Base-by-base conservation (phyloP, 2,113 vertebrate genomes). In the Otolemur garnettii region DNA sequence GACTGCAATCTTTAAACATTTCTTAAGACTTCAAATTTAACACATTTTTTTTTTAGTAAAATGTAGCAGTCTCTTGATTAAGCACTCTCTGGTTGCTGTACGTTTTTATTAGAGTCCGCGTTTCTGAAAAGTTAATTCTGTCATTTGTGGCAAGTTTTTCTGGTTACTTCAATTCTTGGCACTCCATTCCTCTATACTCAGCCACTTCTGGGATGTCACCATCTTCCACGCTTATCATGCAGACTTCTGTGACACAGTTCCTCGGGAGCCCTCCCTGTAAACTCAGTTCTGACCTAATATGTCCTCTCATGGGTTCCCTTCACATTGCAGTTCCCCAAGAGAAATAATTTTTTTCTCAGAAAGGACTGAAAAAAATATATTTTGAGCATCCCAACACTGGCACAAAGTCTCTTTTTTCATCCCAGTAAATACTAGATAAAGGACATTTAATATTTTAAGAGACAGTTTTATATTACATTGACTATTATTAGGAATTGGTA, bases 401-500 rank as follows among this genome's bases (percentile, higher is more conserved):
- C 50, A 26, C 24, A 28, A 71, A 24, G 45, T 83, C 45, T 91
- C 24, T 62, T 33, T 62, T 71, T 50, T 35, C 28, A n/a, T 38
- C 62, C 24, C 2, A 71, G 9, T 71, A 72, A 66, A 79, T 53
- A 17, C 38, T 79, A 64, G 17, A 45, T 62, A 19, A 91, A 82
- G 75, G 28, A 45, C 78, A 55, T 83, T 83, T n/a, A 84, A 30
- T 95, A 77, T 81, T 84, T 82, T 87, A 91, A 81, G 30, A 69
- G 21, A 55, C 22, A 42, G 13, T 75, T 9, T 79, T 42, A 6
- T 85, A 86, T 92, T 91, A 87, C 24, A 33, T 42, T 53, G 30
- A 4, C 68, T 81, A 21, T 21, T 69, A 21, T 71, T 30, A 80
- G 57, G 26, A 87, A 75, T 74, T 87, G 35, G 59, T 84, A 59